A percentile compares a stretch with the other conserved stretches of the same genome.
phyloP scores from a whole-genome alignment of 2,888 invertebrate species.

The Malthinus flaveolus region DNA sequence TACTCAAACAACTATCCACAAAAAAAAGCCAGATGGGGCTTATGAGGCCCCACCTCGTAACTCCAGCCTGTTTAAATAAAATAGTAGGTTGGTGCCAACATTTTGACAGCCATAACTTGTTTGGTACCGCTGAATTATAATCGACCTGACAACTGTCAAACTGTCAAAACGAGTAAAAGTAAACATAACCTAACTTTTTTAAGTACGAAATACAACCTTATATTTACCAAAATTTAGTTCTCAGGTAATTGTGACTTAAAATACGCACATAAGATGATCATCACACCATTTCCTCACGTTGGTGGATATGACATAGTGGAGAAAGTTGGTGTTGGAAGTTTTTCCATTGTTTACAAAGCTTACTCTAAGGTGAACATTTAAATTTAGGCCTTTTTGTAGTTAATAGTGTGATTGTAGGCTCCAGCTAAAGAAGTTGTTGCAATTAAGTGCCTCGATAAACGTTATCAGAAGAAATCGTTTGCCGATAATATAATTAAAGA shows the following conservation, averaged over 20 bases:
- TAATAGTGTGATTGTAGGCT: constrained; percentile 50
- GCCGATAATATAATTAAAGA: constrained; percentile 73
- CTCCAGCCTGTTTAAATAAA: no score
- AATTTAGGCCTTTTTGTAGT: not conserved
- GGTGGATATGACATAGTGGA: constrained; percentile 72
- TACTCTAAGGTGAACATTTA: constrained; percentile 61
- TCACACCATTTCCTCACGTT: constrained; percentile 62
- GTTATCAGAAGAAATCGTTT: constrained; percentile 54
- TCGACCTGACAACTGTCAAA: not conserved
- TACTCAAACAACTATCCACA: no score
- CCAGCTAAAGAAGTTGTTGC: constrained; percentile 60
- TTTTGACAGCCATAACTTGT: no score
- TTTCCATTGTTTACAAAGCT: constrained; percentile 84
- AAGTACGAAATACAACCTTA: not conserved
- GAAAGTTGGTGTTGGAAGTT: constrained; percentile 80
- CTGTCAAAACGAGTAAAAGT: no score
- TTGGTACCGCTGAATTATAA: no score
- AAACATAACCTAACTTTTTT: no score
- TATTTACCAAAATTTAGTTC: no score
- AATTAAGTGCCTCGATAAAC: constrained; percentile 76
- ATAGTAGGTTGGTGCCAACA: no score
- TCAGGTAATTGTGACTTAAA: no score
- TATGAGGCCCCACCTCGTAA: no score
- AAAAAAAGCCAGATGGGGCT: no score
- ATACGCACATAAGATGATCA: constrained; percentile 7